Percentiles rank a stretch among this genome's conserved stretches.
These are phyloP conservation scores for Oncorhynchus masou DNA, from an alignment of 2,113 vertebrate genomes.

Conservation along the genomic window DNA sequence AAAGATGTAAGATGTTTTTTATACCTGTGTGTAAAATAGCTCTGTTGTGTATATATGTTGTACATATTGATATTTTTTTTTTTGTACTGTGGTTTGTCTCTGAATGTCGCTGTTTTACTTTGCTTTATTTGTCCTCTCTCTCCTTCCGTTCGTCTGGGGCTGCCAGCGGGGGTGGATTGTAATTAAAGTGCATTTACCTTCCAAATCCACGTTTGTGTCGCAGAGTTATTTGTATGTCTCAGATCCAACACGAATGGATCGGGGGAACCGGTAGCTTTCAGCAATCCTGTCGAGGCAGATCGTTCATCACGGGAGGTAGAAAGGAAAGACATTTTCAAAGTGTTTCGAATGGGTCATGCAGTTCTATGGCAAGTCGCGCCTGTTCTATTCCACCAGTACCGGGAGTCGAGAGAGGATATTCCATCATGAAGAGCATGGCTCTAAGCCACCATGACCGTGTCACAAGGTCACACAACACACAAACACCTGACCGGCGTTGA, in stretches of 20 bases:
- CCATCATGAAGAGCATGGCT: background rate
- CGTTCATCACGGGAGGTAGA: too few relatives aligned
- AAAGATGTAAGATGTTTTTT: slow-evolving; percentile 73
- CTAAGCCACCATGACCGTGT: slow-evolving; percentile 14
- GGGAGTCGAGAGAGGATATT: slow-evolving; percentile 1
- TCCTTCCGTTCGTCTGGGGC: slow-evolving; percentile 51
- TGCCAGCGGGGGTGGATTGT: slow-evolving; percentile 50
- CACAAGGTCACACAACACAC: slow-evolving; percentile 14
- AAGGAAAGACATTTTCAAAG: too few relatives aligned
- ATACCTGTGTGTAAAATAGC: slow-evolving; percentile 70
- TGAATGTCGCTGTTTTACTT: slow-evolving; percentile 61
- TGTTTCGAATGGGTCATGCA: too few relatives aligned
- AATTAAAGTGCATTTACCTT: slow-evolving; percentile 77
- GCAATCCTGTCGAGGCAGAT: too few relatives aligned
- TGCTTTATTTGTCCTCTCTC: slow-evolving; percentile 51
- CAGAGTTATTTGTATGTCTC: background rate
- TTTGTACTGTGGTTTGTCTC: slow-evolving; percentile 71
- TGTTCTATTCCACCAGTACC: too few relatives aligned
- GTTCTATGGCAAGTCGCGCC: too few relatives aligned
- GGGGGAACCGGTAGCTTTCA: too few relatives aligned
- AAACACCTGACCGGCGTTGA: slow-evolving; percentile 8
- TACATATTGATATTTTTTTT: slow-evolving; percentile 69
- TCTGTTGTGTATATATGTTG: slow-evolving; percentile 77
- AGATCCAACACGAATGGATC: too few relatives aligned
- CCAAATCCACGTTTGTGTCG: background rate